Evolutionary conservation across 2,888 invertebrate genomes (phyloP), one percentile per base, ranked within the genome.

Genomic region (Rhodophaea formosa): DNA sequence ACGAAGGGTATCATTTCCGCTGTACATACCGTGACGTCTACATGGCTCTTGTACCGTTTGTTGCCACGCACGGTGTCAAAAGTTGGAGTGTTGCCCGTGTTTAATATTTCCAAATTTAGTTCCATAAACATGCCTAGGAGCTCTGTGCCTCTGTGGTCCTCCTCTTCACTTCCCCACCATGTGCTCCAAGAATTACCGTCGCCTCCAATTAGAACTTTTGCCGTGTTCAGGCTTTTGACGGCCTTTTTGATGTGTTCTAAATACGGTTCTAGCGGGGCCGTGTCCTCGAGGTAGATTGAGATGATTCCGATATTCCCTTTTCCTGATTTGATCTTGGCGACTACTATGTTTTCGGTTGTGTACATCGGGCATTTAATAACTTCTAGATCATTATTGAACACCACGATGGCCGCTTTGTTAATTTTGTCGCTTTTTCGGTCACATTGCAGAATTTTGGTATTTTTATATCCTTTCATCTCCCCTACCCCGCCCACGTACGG

Each of bases 11-110:
- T 44, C 5, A 67, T 1, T 0, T 60, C 58, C 0, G 7, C 1
- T 0, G 67, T 58, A 52, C 70, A 70, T 0, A 65, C 65, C 7
- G 71, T 70, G 0, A 73, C 39, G 35, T 71, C 71, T 0, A 72
- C 68, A 10, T 43, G 42, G 53, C 69, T 72, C 3, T 15, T 46
- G 47, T 53, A 67, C 0, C 1, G 6, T 30, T 39, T 58, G 0
- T 52, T 49, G 0, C 68, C 65, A 17, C 70, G 58, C 0, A 64
- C n/a, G 0, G 68, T 68, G 14, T 68, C 60, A 53, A 71, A 74
- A 0, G 71, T 71, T 0, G 73, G 71, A 3, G 30, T 30, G 0
- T 56, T 35, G 0, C 71, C 70, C 0, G 12, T 46, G 53, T 75
- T 74, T 0, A 72, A 59, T 10, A 70, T 52, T 15, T 71, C 60